A percentile compares a stretch with the other conserved stretches of the same genome.
phyloP scores from a whole-genome alignment of 2,888 invertebrate genomes.

The Macropis europaea region DNA sequence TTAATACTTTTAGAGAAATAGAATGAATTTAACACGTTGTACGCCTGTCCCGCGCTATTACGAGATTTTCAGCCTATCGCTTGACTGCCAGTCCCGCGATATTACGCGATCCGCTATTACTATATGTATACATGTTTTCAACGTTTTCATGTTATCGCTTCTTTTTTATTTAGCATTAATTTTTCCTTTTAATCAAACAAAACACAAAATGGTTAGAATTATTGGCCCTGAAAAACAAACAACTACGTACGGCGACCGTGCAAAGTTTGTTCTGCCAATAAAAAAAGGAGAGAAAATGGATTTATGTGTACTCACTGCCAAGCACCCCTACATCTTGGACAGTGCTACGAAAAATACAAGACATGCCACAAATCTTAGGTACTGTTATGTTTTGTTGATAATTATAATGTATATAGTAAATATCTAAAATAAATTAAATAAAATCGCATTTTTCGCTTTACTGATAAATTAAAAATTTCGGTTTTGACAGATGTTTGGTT shows the following conservation, averaged over 20 bases:
- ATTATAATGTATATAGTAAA: constrained; percentile 18
- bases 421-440: constrained; percentile 1
- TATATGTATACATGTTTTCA: too few relatives aligned
- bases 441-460: background rate
- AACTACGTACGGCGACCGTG: constrained; percentile 27
- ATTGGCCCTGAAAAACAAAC: constrained; percentile 19
- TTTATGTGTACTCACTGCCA: constrained; percentile 34
- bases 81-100: too few relatives aligned
- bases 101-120: too few relatives aligned
- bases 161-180: too few relatives aligned
- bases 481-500: too few relatives aligned
- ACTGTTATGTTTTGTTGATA: constrained; percentile 3
- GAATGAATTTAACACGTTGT: too few relatives aligned
- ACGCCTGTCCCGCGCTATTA: too few relatives aligned
- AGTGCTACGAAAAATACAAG: constrained; percentile 33
- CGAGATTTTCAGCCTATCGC: too few relatives aligned
- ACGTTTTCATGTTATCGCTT: too few relatives aligned
- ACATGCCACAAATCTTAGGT: constrained; percentile 26
- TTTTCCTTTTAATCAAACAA: too few relatives aligned
- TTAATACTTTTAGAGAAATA: too few relatives aligned
- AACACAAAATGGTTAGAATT: constrained; percentile 33
- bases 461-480: constrained; percentile 1
- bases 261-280: constrained; percentile 35
- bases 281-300: constrained; percentile 40
- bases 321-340: constrained; percentile 34